Conservation (phyloP, 2,888 invertebrate genomes). For the Thelaira solivaga region DNA sequence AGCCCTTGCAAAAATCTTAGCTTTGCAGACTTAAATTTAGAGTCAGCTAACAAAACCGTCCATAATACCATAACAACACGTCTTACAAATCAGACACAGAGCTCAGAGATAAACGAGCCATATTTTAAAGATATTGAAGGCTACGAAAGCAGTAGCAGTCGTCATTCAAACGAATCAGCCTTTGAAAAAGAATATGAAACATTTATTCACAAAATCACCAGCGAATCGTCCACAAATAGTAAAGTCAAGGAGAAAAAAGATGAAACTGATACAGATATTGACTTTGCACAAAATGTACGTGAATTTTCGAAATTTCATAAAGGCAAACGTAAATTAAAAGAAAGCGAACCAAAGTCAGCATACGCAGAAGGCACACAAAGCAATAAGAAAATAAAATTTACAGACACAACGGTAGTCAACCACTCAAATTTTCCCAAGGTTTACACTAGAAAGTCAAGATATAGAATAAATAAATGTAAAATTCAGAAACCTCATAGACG, state of each 20-base stretch:
- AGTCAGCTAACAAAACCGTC: constrained; percentile 35
- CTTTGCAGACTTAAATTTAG: constrained; percentile 39
- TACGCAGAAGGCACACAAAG: neutral
- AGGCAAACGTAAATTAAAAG: constrained; percentile 67
- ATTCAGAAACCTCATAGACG: neutral
- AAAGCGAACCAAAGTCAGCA: constrained; percentile 32
- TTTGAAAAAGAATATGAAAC: constrained; percentile 74
- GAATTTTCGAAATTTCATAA: constrained; percentile 71
- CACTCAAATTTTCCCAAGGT: constrained; percentile 61
- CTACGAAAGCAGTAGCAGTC: constrained; percentile 67
- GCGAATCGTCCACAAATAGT: constrained; percentile 45
- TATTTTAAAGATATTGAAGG: constrained; percentile 66
- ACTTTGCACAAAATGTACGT: constrained; percentile 66
- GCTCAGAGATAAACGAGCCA: constrained; percentile 36
- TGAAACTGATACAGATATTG: constrained; percentile 42
- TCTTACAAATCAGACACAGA: neutral
- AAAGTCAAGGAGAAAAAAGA: neutral
- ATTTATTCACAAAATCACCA: constrained; percentile 71
- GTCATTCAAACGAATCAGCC: constrained; percentile 68
- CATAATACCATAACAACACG: constrained; percentile 10
- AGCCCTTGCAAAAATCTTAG: constrained; percentile 30
- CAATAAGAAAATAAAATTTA: constrained; percentile 30
- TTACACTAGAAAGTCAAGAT: constrained; percentile 59
- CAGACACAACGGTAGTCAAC: neutral
- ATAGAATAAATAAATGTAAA: constrained; percentile 35